Evolutionary conservation across 2,797 vertebrate genomes (phyloP).

Genomic region (Hydrocynus forskahlii): DNA sequence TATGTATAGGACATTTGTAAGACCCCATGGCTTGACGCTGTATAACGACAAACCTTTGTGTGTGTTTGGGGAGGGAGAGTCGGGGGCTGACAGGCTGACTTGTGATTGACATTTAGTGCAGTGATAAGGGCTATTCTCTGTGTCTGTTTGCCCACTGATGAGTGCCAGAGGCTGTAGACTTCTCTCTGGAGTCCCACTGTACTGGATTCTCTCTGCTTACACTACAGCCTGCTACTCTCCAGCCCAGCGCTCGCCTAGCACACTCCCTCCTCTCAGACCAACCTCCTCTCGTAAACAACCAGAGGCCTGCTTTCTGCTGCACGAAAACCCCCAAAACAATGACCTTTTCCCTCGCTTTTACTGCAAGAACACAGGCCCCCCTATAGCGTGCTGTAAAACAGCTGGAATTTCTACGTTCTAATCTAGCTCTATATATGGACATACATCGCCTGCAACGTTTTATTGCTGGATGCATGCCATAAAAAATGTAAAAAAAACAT

Average conservation of each 20-base stretch:
- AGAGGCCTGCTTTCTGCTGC: slow-evolving; percentile 63
- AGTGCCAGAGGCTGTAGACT: slow-evolving; percentile 68
- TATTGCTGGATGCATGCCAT: slow-evolving; percentile 21
- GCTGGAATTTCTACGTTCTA: slow-evolving; percentile 64
- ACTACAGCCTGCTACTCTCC: slow-evolving; percentile 59
- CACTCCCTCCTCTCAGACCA: slow-evolving; percentile 42
- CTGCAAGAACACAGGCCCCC: slow-evolving; percentile 57
- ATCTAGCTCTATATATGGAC: slow-evolving; percentile 34
- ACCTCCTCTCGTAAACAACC: slow-evolving; percentile 55
- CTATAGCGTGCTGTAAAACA: slow-evolving; percentile 65
- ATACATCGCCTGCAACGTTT: slow-evolving; percentile 19
- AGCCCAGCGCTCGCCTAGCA: slow-evolving; percentile 14
- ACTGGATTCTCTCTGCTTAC: slow-evolving; percentile 74
- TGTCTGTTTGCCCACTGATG: slow-evolving; percentile 68
- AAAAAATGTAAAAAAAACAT: not conserved
- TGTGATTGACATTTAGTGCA: slow-evolving; percentile 70
- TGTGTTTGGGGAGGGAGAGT: not conserved
- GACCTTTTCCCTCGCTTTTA: slow-evolving; percentile 72
- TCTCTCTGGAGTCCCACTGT: slow-evolving; percentile 68
- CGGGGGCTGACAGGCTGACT: slow-evolving; percentile 52
- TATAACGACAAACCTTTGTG: not conserved
- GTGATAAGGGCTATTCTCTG: slow-evolving; percentile 68
- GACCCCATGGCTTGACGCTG: not conserved
- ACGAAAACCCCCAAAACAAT: slow-evolving; percentile 68
- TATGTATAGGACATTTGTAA: slow-evolving; percentile 10